Conservation (phyloP, 2,797 vertebrate species). For the Anguilla anguilla region DNA sequence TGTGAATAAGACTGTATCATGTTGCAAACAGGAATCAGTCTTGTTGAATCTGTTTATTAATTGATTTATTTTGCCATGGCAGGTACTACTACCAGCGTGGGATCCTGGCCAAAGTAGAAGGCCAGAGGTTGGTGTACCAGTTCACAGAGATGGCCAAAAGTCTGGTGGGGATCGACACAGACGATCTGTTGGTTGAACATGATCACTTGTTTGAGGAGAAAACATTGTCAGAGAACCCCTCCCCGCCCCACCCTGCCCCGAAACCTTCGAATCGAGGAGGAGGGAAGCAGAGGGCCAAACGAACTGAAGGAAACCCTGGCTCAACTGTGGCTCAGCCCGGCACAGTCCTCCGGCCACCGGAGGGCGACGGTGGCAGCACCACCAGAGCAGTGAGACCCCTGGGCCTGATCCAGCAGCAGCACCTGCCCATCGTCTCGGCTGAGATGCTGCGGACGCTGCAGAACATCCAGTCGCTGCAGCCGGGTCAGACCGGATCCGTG, state of each 20-base stretch:
- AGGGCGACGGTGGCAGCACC: slow-evolving; percentile 64
- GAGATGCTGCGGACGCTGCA: slow-evolving; percentile 89
- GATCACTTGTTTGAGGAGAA: slow-evolving; percentile 69
- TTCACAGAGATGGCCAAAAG: slow-evolving; percentile 96
- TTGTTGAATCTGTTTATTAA: neutral
- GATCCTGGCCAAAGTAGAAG: slow-evolving; percentile 97
- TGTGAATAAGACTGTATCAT: neutral
- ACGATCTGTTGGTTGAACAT: slow-evolving; percentile 77
- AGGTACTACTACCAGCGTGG: slow-evolving; percentile 99
- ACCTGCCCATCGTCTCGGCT: slow-evolving; percentile 79
- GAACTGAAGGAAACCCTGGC: slow-evolving; percentile 54
- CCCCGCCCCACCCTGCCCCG: slow-evolving; percentile 57
- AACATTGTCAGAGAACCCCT: slow-evolving; percentile 52
- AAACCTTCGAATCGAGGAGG: slow-evolving; percentile 53
- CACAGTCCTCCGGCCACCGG: slow-evolving; percentile 60
- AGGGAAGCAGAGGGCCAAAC: slow-evolving; percentile 60
- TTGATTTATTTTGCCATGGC: slow-evolving; percentile 30
- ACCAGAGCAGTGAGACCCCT: slow-evolving; percentile 67
- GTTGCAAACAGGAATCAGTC: neutral
- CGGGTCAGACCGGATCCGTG: slow-evolving; percentile 82
- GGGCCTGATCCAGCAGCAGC: slow-evolving; percentile 80
- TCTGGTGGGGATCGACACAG: slow-evolving; percentile 89
- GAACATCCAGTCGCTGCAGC: slow-evolving; percentile 77
- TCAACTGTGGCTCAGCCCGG: neutral
- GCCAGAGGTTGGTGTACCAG: slow-evolving; percentile 95